Conservation (phyloP, 2,888 invertebrate genomes). For the Melangyna quadrimaculata region DNA sequence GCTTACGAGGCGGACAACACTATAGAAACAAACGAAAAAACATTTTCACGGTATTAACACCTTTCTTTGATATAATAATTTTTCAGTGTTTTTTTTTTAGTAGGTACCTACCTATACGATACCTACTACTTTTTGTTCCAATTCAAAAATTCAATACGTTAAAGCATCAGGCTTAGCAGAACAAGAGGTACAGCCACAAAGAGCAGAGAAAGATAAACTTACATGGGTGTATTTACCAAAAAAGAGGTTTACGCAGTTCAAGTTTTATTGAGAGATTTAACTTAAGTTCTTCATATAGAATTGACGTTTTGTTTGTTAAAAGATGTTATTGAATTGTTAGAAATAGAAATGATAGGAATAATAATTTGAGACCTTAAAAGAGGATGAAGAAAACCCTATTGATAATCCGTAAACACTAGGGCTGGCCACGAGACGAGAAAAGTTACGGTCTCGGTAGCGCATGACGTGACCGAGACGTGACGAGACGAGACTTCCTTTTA, state of each 20-base stretch:
- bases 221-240: neutral
- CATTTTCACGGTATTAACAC: slow-evolving; percentile 61
- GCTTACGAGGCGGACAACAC: slow-evolving; percentile 42
- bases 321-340: too few species aligned
- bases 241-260: neutral
- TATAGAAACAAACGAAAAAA: slow-evolving; percentile 40
- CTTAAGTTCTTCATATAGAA: too few species aligned
- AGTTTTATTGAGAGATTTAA: neutral
- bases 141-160: slow-evolving; percentile 52
- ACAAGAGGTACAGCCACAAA: slow-evolving; percentile 35
- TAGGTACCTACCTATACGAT: too few species aligned
- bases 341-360: too few species aligned
- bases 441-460: too few species aligned
- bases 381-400: too few species aligned
- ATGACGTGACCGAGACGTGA: too few species aligned
- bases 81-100: slow-evolving; percentile 17
- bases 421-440: too few species aligned
- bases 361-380: too few species aligned
- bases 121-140: slow-evolving; percentile 33
- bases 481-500: too few species aligned
- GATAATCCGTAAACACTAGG: too few species aligned
- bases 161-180: neutral
- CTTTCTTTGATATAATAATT: slow-evolving; percentile 49
- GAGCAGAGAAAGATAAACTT: neutral
- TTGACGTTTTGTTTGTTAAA: too few species aligned